Conservation (phyloP, 1,140 invertebrate species). For the Ceratosolen solmsi region DNA sequence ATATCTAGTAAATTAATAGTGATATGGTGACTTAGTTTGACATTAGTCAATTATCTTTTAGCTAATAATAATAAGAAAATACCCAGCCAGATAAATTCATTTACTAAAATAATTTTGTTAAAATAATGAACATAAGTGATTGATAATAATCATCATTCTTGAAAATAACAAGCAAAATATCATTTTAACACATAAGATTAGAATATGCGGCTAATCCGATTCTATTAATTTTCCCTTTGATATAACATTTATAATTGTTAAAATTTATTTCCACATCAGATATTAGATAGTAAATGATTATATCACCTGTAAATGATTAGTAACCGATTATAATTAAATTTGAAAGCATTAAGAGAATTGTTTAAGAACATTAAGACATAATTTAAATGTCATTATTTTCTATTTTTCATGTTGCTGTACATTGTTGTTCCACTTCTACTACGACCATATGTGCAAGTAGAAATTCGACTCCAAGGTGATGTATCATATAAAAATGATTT, state of each 20-base stretch:
- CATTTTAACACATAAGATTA: not conserved
- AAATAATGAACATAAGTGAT: too few species aligned
- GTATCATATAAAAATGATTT: slow-evolving; percentile 49
- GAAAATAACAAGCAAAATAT: too few species aligned
- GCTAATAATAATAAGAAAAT: too few species aligned
- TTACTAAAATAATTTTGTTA: too few species aligned
- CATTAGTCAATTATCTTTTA: too few species aligned
- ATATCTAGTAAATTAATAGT: too few species aligned
- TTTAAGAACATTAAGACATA: not conserved
- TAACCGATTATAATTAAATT: not conserved
- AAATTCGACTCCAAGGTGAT: slow-evolving; percentile 72
- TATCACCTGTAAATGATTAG: too few species aligned
- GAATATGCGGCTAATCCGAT: not conserved
- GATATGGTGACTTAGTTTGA: too few species aligned
- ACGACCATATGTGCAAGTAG: slow-evolving; percentile 51
- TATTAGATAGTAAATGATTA: not conserved
- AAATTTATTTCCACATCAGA: not conserved
- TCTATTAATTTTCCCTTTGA: not conserved
- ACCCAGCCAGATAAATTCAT: too few species aligned
- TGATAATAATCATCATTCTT: too few species aligned
- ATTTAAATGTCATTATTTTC: slow-evolving; percentile 41
- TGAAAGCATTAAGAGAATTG: not conserved
- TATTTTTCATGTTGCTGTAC: slow-evolving; percentile 59
- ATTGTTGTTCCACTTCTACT: not conserved
- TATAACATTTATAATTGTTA: not conserved